phyloP scores from a whole-genome alignment of 2,888 invertebrate species.

The Stenoptilia bipunctidactyla region DNA sequence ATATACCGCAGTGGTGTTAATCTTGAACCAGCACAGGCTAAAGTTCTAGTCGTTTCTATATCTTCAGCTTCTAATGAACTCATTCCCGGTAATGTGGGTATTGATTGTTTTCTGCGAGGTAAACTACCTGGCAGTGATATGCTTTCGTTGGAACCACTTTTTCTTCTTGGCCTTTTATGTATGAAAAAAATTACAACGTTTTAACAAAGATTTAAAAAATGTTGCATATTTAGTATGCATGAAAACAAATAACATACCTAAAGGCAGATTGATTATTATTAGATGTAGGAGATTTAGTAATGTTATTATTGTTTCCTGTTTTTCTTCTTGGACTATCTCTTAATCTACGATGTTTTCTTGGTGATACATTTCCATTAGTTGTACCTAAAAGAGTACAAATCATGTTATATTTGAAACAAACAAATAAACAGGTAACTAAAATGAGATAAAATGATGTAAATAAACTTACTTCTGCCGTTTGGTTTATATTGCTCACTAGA shows the following conservation, averaged over 20 bases:
- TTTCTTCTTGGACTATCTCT: slow-evolving; percentile 77
- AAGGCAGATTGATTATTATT: slow-evolving; percentile 50
- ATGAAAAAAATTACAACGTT: slow-evolving; percentile 6
- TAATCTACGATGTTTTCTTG: slow-evolving; percentile 72
- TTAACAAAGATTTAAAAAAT: not conserved
- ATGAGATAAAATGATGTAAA: not conserved
- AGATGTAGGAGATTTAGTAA: slow-evolving; percentile 67
- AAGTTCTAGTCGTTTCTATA: slow-evolving; percentile 52
- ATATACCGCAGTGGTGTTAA: slow-evolving; percentile 57
- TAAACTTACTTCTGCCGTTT: slow-evolving; percentile 35
- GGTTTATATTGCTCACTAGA: slow-evolving; percentile 70
- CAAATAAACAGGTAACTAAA: not conserved
- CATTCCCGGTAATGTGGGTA: slow-evolving; percentile 56
- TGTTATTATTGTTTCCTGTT: slow-evolving; percentile 55
- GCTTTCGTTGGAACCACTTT: slow-evolving; percentile 71
- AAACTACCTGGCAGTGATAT: slow-evolving; percentile 75
- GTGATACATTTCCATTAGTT: slow-evolving; percentile 64
- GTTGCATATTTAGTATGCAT: not conserved
- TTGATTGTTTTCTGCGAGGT: slow-evolving; percentile 73
- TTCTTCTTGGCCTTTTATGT: slow-evolving; percentile 53
- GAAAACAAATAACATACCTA: slow-evolving; percentile 47
- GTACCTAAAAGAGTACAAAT: slow-evolving; percentile 23
- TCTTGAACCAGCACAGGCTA: slow-evolving; percentile 61
- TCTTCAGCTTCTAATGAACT: slow-evolving; percentile 66
- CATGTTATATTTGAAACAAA: not conserved